Evolutionary conservation across 1,140 invertebrate genomes (phyloP).

Genomic region (Drosophila nigrodunni): DNA sequence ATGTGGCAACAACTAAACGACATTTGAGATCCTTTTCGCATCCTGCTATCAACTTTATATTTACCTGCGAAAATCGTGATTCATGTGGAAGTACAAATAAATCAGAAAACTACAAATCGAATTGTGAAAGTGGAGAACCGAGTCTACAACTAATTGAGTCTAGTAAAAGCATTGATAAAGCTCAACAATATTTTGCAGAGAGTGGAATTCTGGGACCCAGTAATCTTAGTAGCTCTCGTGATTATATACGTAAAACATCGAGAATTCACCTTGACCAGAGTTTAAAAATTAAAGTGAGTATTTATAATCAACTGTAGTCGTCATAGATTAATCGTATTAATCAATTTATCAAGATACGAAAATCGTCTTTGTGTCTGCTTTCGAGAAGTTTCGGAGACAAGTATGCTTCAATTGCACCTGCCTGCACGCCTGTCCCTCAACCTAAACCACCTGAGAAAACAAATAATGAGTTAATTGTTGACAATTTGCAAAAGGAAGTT

Average conservation of each 20-base stretch:
- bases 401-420: slow-evolving; percentile 4
- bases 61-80: slow-evolving; percentile 1
- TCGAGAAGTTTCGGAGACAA: slow-evolving; percentile 11
- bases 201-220: slow-evolving; percentile 51
- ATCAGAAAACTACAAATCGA: neutral
- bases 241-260: slow-evolving; percentile 53
- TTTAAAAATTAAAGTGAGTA: slow-evolving; percentile 41
- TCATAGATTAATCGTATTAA: neutral
- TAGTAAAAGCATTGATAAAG: slow-evolving; percentile 41
- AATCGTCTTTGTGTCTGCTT: slow-evolving; percentile 46
- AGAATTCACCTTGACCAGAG: slow-evolving; percentile 45
- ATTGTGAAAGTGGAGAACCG: neutral
- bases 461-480: slow-evolving; percentile 24
- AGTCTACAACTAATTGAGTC: neutral
- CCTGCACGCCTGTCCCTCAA: neutral
- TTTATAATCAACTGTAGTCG: neutral
- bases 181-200: slow-evolving; percentile 40
- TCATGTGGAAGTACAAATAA: neutral
- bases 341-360: slow-evolving; percentile 36
- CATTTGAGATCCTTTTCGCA: slow-evolving; percentile 28
- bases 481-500: slow-evolving; percentile 34
- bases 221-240: slow-evolving; percentile 28
- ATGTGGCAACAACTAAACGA: neutral
- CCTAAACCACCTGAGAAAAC: neutral
- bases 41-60: slow-evolving; percentile 19